phyloP scores from a whole-genome alignment of 1,140 invertebrate species.

The Drosophila paulistorum region DNA sequence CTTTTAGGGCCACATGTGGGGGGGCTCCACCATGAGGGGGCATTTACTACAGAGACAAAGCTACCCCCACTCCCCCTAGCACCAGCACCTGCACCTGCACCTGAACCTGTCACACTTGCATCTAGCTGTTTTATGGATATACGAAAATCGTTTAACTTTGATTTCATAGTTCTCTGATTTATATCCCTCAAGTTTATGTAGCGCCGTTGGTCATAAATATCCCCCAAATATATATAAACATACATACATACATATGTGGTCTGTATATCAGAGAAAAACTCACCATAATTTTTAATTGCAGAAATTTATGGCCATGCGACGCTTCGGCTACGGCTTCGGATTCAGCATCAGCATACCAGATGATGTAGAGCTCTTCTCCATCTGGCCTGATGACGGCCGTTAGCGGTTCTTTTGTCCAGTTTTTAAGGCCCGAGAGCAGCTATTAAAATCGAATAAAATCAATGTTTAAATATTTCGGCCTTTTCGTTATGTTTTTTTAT shows the following conservation, averaged over 20 bases:
- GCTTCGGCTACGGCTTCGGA: conserved; percentile 11
- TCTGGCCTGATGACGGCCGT: conserved; percentile 61
- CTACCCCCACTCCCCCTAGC: conserved; percentile 37
- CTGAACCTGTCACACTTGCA: conserved; percentile 64
- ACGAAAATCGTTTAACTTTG: conserved; percentile 62
- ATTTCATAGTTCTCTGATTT: conserved; percentile 67
- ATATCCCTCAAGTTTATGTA: conserved; percentile 52
- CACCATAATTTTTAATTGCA: conserved; percentile 78
- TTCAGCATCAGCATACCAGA: no score
- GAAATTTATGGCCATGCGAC: conserved; percentile 65
- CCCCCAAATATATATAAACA: conserved; percentile 2
- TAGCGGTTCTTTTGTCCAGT: conserved; percentile 73
- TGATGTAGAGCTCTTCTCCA: conserved; percentile 8
- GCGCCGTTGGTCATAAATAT: conserved; percentile 61
- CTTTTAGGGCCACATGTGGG: not conserved
- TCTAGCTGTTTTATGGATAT: conserved; percentile 32
- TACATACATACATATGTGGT: not conserved
- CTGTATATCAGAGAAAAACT: conserved; percentile 67
- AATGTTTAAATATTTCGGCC: conserved; percentile 58
- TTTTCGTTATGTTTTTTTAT: conserved; percentile 17
- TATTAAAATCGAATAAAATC: conserved; percentile 80
- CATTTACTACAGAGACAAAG: not conserved
- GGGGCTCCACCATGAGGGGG: not conserved
- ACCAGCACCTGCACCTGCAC: conserved; percentile 50
- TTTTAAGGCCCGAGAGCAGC: conserved; percentile 16